Percentiles rank a stretch among this genome's conserved stretches.
phyloP scores from a whole-genome alignment of 2,797 vertebrate species.

The Neomorphus geoffroyi region DNA sequence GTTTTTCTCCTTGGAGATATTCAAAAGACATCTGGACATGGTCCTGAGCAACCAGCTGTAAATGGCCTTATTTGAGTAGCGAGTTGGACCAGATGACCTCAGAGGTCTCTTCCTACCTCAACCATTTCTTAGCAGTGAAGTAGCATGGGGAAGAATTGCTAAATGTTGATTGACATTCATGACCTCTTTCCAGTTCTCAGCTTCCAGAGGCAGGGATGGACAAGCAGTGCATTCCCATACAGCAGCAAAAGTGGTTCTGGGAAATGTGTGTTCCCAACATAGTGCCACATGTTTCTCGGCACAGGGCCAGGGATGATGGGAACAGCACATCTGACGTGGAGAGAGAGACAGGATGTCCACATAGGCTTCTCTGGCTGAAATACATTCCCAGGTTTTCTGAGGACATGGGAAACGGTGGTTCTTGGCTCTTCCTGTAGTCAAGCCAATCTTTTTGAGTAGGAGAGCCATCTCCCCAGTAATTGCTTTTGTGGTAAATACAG shows the following conservation, averaged over 20 bases:
- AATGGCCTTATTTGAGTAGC: background rate
- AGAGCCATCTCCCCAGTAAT: background rate
- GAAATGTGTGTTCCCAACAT: accelerated
- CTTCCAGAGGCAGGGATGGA: background rate
- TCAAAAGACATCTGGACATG: background rate
- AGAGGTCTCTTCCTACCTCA: background rate
- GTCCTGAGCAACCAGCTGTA: background rate
- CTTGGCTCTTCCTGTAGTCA: background rate
- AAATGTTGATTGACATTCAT: background rate
- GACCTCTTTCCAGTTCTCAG: background rate
- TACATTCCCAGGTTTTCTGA: background rate
- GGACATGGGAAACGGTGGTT: background rate
- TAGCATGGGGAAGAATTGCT: background rate
- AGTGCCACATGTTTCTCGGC: accelerated
- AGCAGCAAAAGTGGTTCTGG: background rate
- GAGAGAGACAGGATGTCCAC: background rate
- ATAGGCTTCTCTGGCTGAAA: background rate
- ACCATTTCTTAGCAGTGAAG: background rate
- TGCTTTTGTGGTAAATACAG: background rate
- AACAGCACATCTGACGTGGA: background rate
- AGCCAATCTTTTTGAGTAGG: background rate
- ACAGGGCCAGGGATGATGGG: accelerated
- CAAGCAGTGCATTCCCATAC: accelerated
- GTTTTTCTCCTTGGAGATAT: background rate
- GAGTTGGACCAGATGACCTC: background rate